phyloP scores from a whole-genome alignment of 2,888 invertebrate genomes.

The Calliphora vomitoria region DNA sequence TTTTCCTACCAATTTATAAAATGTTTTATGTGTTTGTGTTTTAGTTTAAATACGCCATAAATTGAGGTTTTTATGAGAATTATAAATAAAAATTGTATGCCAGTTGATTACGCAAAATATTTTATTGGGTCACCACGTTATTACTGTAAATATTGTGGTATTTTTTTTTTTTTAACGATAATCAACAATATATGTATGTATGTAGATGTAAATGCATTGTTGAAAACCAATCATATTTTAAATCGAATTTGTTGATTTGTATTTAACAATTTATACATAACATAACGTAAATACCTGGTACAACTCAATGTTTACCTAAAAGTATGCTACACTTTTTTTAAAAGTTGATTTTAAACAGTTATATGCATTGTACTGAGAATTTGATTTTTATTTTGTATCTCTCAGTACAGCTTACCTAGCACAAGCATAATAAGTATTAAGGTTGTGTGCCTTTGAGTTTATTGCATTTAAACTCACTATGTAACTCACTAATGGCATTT shows the following conservation, averaged over 20 bases:
- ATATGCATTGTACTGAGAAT: background rate
- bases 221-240: background rate
- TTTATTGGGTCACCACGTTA: background rate
- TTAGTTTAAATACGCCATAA: conserved; percentile 35
- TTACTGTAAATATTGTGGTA: conserved; percentile 30
- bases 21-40: conserved; percentile 19
- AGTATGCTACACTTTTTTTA: background rate
- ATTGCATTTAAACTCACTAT: too few relatives aligned
- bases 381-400: too few relatives aligned
- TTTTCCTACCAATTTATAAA: background rate
- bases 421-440: too few relatives aligned
- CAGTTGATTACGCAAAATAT: conserved; percentile 24
- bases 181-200: background rate
- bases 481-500: too few relatives aligned
- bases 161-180: background rate
- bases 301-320: background rate
- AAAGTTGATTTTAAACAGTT: background rate
- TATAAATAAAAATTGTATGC: background rate
- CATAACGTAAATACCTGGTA: background rate
- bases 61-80: conserved; percentile 18
- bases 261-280: background rate
- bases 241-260: conserved; percentile 5
- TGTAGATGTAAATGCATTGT: background rate
- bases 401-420: too few relatives aligned
- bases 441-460: too few relatives aligned